Conservation (phyloP, 1,140 invertebrate species). For the Papilio helenus region DNA sequence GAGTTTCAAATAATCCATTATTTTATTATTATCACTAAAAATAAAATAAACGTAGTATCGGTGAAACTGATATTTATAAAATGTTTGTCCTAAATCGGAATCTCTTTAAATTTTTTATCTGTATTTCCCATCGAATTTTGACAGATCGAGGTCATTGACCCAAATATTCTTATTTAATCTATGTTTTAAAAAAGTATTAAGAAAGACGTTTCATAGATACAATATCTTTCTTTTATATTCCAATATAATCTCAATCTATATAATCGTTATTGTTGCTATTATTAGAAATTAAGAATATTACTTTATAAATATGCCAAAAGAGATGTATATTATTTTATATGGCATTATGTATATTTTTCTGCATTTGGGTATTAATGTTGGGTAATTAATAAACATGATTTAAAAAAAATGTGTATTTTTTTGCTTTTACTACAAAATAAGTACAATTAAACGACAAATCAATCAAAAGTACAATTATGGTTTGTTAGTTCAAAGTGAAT, state of each 20-base stretch:
- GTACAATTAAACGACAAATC: neutral
- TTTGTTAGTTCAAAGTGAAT: neutral
- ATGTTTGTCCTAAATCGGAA: neutral
- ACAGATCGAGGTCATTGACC: neutral
- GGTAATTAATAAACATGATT: conserved; percentile 5
- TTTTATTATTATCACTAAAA: no score
- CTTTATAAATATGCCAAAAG: neutral
- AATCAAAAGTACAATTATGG: neutral
- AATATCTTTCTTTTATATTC: neutral
- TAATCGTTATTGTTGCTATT: neutral
- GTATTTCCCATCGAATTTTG: neutral
- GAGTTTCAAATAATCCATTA: neutral
- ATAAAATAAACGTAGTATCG: neutral
- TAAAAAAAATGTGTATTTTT: neutral
- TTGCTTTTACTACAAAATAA: conserved; percentile 1
- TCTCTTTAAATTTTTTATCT: neutral
- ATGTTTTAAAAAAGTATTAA: neutral
- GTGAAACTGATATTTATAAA: neutral
- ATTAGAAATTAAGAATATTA: conserved; percentile 1
- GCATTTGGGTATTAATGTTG: neutral
- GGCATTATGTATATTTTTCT: neutral
- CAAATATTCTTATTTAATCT: neutral
- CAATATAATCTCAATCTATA: neutral
- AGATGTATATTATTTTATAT: conserved; percentile 21
- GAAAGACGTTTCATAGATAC: conserved; percentile 3